phyloP scores from a whole-genome alignment of 2,113 vertebrate species.

The pig (Sus scrofa) region DNA sequence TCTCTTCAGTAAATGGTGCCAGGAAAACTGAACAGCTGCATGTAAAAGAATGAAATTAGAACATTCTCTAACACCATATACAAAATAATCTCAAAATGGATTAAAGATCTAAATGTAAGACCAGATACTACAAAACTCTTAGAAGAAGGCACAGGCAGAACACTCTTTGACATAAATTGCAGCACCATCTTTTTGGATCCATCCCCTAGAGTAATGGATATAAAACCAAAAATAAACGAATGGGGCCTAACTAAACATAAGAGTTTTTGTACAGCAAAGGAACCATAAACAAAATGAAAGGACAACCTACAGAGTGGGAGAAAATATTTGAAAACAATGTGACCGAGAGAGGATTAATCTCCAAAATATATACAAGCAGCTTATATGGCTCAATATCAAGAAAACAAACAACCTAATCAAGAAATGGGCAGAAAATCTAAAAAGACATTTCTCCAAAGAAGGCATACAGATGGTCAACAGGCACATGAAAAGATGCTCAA shows the following conservation, averaged over 20 bases:
- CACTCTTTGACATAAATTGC: neutral
- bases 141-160: neutral
- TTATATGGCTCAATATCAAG: neutral
- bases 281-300: neutral
- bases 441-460: neutral
- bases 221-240: neutral
- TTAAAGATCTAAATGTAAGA: neutral
- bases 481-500: neutral
- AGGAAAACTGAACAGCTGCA: neutral
- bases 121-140: neutral
- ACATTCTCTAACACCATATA: neutral
- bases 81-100: neutral
- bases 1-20: neutral
- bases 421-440: neutral
- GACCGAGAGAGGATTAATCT: neutral
- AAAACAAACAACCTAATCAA: neutral
- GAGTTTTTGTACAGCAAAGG: neutral
- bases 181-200: neutral
- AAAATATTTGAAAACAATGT: neutral
- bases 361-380: neutral
- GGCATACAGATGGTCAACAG: neutral
- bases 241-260: neutral
- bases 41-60: neutral
- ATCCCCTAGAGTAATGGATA: neutral
- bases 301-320: neutral